A percentile compares a stretch with the other conserved stretches of the same genome.
These are phyloP conservation scores for Beaufortia kweichowensis DNA, from an alignment of 2,113 vertebrate genomes.

Conservation along the genomic window DNA sequence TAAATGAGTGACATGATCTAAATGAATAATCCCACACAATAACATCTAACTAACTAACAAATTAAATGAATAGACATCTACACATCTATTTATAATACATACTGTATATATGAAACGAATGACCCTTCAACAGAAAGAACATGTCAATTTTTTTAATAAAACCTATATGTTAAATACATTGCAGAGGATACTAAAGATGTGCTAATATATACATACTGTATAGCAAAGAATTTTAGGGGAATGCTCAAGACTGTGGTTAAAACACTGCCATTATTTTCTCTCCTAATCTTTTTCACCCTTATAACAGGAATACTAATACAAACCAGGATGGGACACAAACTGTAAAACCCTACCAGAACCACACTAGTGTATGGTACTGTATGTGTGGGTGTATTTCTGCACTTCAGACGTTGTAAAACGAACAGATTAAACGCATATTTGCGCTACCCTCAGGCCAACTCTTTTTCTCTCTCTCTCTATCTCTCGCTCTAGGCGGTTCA, in stretches of 20 bases:
- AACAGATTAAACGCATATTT: conserved; percentile 26
- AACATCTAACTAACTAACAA: no score
- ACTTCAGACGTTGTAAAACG: conserved; percentile 20
- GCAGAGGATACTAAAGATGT: not conserved
- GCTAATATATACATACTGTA: not conserved
- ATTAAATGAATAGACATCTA: no score
- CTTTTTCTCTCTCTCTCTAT: conserved; percentile 8
- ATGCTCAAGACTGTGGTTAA: not conserved
- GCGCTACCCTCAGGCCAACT: not conserved
- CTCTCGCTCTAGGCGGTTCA: conserved; percentile 7
- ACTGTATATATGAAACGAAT: no score
- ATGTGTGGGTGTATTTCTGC: conserved; percentile 2
- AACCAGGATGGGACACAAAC: not conserved
- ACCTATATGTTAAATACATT: conserved; percentile 27
- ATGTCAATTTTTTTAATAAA: not conserved
- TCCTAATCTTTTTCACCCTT: not conserved
- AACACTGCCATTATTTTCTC: conserved; percentile 12
- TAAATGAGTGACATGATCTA: no score
- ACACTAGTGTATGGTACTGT: not conserved
- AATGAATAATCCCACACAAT: no score
- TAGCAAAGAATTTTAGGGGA: no score
- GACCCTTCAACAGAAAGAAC: no score
- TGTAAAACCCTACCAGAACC: not conserved
- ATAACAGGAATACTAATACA: not conserved
- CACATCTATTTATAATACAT: no score